A percentile compares a stretch with the other conserved stretches of the same genome.
phyloP scores from a whole-genome alignment of 2,888 invertebrate species.

The Xestia sexstrigata region DNA sequence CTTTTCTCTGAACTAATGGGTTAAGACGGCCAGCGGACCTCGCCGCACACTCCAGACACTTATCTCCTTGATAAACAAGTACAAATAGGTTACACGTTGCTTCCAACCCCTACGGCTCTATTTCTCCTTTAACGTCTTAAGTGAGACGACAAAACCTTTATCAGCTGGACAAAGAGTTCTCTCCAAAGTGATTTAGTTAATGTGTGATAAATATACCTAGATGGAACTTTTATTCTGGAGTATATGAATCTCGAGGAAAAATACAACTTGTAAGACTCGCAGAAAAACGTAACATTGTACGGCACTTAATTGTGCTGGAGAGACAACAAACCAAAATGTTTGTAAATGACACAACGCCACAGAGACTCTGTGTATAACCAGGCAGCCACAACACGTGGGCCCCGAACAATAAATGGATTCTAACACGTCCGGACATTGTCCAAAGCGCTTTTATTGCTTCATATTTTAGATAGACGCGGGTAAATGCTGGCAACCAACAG shows the following conservation, averaged over 20 bases:
- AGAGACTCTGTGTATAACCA: conserved; percentile 80
- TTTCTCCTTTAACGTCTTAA: conserved; percentile 85
- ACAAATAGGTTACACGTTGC: conserved; percentile 87
- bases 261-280: not conserved
- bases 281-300: conserved; percentile 13
- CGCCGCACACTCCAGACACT: conserved; percentile 81
- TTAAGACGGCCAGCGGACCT: conserved; percentile 79
- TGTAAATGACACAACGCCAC: conserved; percentile 77
- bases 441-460: conserved; percentile 84
- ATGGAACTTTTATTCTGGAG: conserved; percentile 1
- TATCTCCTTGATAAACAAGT: conserved; percentile 88
- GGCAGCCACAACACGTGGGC: conserved; percentile 79
- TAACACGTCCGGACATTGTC: conserved; percentile 84
- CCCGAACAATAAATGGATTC: conserved; percentile 85
- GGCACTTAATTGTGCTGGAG: conserved; percentile 22
- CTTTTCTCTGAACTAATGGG: conserved; percentile 85
- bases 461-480: conserved; percentile 82
- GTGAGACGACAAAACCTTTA: conserved; percentile 82
- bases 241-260: conserved; percentile 3
- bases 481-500: conserved; percentile 67
- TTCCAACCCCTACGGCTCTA: conserved; percentile 82
- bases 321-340: conserved; percentile 75
- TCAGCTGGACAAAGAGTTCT: conserved; percentile 79
- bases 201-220: conserved; percentile 70
- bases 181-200: conserved; percentile 80